A percentile compares a stretch with the other conserved stretches of the same genome.
Conservation (phyloP, 2,888 invertebrate species). For the Drosophila kambysellisi region DNA sequence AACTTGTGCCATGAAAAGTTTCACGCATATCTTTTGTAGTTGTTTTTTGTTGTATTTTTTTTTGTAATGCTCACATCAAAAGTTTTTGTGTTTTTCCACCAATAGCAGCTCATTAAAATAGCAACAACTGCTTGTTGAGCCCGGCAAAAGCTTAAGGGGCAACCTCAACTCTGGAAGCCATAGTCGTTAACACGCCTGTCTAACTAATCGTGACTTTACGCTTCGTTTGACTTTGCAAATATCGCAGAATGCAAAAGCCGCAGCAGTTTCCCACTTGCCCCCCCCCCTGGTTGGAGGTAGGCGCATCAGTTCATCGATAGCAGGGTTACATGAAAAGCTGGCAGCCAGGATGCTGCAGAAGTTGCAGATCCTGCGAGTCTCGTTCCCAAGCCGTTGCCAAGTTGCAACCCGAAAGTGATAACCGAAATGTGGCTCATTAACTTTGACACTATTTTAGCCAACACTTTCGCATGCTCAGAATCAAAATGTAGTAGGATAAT, state of each 20-base stretch:
- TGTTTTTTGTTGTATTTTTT: constrained; percentile 15
- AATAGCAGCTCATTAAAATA: constrained; percentile 76
- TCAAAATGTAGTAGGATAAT: constrained; percentile 63
- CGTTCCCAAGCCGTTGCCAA: constrained; percentile 38
- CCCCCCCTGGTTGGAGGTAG: neutral
- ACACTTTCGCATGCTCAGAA: constrained; percentile 26
- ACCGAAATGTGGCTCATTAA: constrained; percentile 82
- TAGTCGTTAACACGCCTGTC: constrained; percentile 83
- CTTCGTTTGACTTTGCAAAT: constrained; percentile 84
- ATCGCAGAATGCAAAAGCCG: constrained; percentile 69
- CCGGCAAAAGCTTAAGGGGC: constrained; percentile 15
- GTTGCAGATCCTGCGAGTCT: constrained; percentile 20
- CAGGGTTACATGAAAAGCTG: constrained; percentile 52
- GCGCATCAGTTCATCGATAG: constrained; percentile 64
- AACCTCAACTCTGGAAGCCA: constrained; percentile 54
- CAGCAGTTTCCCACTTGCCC: neutral
- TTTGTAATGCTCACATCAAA: constrained; percentile 66
- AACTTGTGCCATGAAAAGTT: constrained; percentile 70
- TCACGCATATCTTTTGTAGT: constrained; percentile 18
- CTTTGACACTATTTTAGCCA: constrained; percentile 47
- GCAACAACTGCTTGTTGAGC: constrained; percentile 64
- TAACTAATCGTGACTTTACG: constrained; percentile 84
- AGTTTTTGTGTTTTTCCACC: constrained; percentile 63
- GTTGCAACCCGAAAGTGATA: constrained; percentile 71
- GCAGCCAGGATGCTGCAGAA: constrained; percentile 28